Evolutionary conservation across 1,140 invertebrate species (phyloP), one percentile per base, ranked within the genome.

Genomic region (Agraylea sexmaculata): DNA sequence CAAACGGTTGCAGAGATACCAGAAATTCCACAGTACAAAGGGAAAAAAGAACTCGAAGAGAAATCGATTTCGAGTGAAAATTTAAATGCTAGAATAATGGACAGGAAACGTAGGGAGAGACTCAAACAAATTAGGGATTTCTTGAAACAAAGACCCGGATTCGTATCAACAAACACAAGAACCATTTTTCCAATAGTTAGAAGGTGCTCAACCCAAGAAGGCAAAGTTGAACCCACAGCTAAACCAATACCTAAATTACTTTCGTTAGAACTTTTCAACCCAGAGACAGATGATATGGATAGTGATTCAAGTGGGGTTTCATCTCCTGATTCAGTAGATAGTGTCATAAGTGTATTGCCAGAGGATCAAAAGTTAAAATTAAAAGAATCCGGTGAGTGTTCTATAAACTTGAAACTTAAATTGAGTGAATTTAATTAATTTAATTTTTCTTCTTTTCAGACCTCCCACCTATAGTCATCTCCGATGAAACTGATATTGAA

Each of bases 201-300:
- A 40, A 54, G 69, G 30, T 67, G 65, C 19, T 69, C 70, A 1
- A 65, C 68, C 3, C 58, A 58, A 23, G 58, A 59, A n/a, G 68
- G 69, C 11, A 62, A 66, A 46, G 34, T 63, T 2, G 69, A 73
- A 43, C 53, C 64, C 1, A 59, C 68, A 1, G 70, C 66, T 28
- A 72, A 71, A 44, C 60, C 68, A 37, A 65, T 80, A 22, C 83
- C 83, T 0, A 77, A 80, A 38, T 55, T 87, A 10, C 64, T 87
- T 38, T 82, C 82, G 2, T 59, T 89, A 35, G 87, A 90, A 56
- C 61, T 90, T 4, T 91, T 88, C 52, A 90, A 91, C 63, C 87
- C 87, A 1, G 87, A 87, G 53, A 87, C 80, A 5, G 87, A 91
- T 56, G 87, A 91, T 52, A 71, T 87, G 57, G 87, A 90, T 53